Base-by-base conservation (phyloP, 2,888 invertebrate genomes). In the Melanostoma scalare region DNA sequence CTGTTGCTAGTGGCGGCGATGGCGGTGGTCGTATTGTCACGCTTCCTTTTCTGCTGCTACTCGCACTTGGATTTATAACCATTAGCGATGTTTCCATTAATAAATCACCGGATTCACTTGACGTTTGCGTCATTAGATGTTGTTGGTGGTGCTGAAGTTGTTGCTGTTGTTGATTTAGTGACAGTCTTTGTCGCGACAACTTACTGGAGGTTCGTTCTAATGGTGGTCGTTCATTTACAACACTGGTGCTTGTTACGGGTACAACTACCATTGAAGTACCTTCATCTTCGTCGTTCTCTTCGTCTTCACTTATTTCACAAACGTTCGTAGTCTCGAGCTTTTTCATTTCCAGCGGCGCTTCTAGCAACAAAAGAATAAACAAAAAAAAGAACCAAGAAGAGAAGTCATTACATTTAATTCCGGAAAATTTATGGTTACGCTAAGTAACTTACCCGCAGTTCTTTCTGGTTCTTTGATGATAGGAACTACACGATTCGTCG, bases 381-480 rank as follows among this genome's bases (percentile, higher is more conserved):
- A 53, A 60, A 4, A 30, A 20, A 20, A 38, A 8, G 1, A n/a
- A 31, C 35, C 20, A 3, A 20, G 4, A 8, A 6, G 0, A 1
- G 4, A 31, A 31, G 6, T 31, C n/a, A 8, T 6, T 58, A 58
- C 2, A 42, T 2, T 30, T 58, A 36, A 6, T 36, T 20, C 3
- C 4, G 6, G 1, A 42, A 8, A 46, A 10, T 2, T 31, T 20
- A 20, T 20, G 20, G 20, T 20, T 20, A 1, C 20, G 20, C 20
- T 20, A 20, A 20, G 20, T 2, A 6, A 86, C 85, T 85, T 87
- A 89, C 89, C 89, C 69, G 75, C 71, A 36, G 77, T 38, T 42
- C 86, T 89, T 72, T 90, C 90, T 8, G 91, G 91, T 80, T 91
- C 91, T 86, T 91, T 91, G 56, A 91, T 91, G 68, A 91, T 90